Base-by-base conservation (phyloP, 2,888 invertebrate species). In the Agriopis leucophaearia region DNA sequence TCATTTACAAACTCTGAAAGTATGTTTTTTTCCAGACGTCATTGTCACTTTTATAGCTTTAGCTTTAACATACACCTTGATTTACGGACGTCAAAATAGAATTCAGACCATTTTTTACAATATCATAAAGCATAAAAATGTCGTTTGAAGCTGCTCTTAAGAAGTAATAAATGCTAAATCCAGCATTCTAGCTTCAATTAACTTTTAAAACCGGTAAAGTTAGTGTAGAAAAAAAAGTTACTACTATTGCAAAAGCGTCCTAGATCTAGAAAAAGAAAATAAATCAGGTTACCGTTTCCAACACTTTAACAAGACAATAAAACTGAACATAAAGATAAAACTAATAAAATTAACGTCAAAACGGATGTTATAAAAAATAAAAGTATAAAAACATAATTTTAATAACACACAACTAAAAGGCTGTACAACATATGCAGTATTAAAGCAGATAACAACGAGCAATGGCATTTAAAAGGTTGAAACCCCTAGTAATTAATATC, bases 291-390 rank as follows among this genome's bases (percentile, higher is more conserved):
- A 59, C 55, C 56, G 51, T 54, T 58, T 66, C 62, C 72, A 73
- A 69, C 56, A 60, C 50, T 59, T 66, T 71, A 78, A 78, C 73
- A 76, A 74, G 75, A 78, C 69, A 77, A 77, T 78, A 77, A 81
- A 80, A 81, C 72, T 64, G 73, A 74, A 73, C 75, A 74, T 77
- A 75, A 80, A 78, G 76, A 80, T 81, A 74, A 75, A 71, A 64
- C 36, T 71, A 56, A 56, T 66, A 61, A 71, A 66, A 35, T 47
- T 63, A 66, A 70, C 66, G 45, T 70, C 73, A 78, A 76, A 80
- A 75, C 78, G 82, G 82, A 81, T 78, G 76, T 71, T 71, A 74
- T 81, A 42, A 45, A 58, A 56, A 48, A n/a, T n/a, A n/a, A 48
- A 36, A 55, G 18, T 8, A 1, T 58, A 52, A 51, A 64, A 40